Evolutionary conservation across 2,113 vertebrate species (phyloP).

Genomic region (Mus spicilegus): DNA sequence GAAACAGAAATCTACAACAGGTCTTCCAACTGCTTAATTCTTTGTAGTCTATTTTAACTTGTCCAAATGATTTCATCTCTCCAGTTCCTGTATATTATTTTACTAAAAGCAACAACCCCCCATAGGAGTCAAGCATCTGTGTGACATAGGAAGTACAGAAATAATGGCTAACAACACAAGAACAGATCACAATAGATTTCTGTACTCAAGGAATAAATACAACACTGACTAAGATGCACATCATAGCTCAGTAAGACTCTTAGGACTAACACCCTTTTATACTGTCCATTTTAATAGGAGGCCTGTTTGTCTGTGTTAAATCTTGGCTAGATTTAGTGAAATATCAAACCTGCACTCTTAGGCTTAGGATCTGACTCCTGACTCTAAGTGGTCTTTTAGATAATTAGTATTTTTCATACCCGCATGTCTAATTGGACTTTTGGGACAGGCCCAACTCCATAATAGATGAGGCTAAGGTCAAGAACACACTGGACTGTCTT

Average conservation of each 20-base stretch:
- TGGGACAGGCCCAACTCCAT: neutral
- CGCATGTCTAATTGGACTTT: neutral
- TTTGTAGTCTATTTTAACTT: neutral
- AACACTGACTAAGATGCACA: neutral
- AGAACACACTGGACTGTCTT: constrained; percentile 6
- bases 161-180: neutral
- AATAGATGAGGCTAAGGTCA: constrained; percentile 19
- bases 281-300: neutral
- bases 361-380: constrained; percentile 1
- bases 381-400: neutral
- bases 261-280: neutral
- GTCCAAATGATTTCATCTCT: neutral
- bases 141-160: neutral
- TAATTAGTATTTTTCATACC: constrained; percentile 22
- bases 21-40: constrained; percentile 5
- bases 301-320: neutral
- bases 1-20: neutral
- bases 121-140: neutral
- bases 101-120: neutral
- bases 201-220: constrained; percentile 6
- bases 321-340: constrained; percentile 35
- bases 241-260: neutral
- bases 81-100: neutral
- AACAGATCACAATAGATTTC: neutral
- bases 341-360: constrained; percentile 44